A percentile compares a stretch with the other conserved stretches of the same genome.
phyloP scores from a whole-genome alignment of 1,140 invertebrate genomes.

The Lucilia cuprina region DNA sequence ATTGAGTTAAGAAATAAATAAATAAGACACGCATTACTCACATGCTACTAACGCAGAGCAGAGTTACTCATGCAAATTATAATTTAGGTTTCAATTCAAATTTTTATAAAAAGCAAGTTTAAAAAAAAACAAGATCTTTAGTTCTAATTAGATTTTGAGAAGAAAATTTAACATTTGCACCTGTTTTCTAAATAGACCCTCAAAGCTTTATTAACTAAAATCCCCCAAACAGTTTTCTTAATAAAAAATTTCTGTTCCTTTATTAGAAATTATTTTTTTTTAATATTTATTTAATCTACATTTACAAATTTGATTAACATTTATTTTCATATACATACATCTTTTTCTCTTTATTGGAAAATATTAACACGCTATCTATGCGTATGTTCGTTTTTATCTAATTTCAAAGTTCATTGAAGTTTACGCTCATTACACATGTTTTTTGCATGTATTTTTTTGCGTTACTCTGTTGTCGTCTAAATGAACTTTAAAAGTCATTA shows the following conservation, averaged over 20 bases:
- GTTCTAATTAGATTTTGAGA: no score
- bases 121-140: no score
- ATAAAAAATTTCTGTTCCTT: background rate
- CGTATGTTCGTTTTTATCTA: constrained; percentile 19
- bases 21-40: no score
- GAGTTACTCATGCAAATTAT: no score
- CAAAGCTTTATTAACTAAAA: background rate
- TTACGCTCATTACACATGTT: constrained; percentile 35
- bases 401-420: constrained; percentile 40
- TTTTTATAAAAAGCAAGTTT: no score
- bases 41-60: no score
- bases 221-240: background rate
- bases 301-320: background rate
- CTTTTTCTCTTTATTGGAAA: background rate
- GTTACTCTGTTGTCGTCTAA: background rate
- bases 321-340: background rate
- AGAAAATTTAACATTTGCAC: no score
- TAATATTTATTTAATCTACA: constrained; percentile 2
- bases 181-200: no score
- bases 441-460: background rate
- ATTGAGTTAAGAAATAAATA: no score
- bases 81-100: no score
- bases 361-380: background rate
- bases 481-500: background rate
- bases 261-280: background rate